Percentiles rank a stretch among this genome's conserved stretches.
Evolutionary conservation across 2,113 vertebrate genomes (phyloP).

Genomic region (Mellivora capensis): DNA sequence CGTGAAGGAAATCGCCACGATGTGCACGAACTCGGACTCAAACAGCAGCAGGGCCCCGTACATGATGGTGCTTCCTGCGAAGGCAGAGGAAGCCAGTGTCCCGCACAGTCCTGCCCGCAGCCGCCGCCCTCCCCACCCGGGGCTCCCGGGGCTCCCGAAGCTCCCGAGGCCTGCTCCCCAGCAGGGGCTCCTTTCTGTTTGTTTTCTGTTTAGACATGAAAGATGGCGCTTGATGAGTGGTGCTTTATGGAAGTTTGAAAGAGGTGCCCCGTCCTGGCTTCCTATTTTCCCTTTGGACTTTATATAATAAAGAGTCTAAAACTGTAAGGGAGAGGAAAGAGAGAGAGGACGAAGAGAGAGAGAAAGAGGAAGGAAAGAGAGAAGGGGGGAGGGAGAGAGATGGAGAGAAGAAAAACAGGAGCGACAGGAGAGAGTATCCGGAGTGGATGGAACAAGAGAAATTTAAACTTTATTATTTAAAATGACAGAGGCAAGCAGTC

Average conservation of each 20-base stretch:
- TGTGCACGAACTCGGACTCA: slow-evolving; percentile 97
- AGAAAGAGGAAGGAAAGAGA: rapidly evolving
- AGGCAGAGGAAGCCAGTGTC: rapidly evolving
- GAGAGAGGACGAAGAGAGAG: rapidly evolving
- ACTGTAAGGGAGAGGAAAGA: rapidly evolving
- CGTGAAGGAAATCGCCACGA: slow-evolving; percentile 98
- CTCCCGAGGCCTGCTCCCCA: rapidly evolving
- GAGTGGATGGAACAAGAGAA: not conserved
- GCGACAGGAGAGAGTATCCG: not conserved
- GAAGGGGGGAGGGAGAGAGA: rapidly evolving
- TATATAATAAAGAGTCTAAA: not conserved
- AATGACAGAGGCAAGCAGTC: not conserved
- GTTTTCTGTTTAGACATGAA: rapidly evolving
- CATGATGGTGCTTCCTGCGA: slow-evolving; percentile 98
- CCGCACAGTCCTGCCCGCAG: rapidly evolving
- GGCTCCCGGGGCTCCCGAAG: rapidly evolving
- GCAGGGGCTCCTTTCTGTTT: not conserved
- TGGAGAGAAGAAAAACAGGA: not conserved
- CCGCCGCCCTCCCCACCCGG: rapidly evolving
- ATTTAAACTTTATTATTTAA: not conserved
- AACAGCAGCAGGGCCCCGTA: slow-evolving; percentile 96
- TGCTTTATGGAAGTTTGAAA: rapidly evolving
- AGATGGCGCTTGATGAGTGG: rapidly evolving
- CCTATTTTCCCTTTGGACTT: not conserved
- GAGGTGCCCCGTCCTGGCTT: not conserved